phyloP scores from a whole-genome alignment of 2,113 vertebrate genomes.

The Chrysemys picta region DNA sequence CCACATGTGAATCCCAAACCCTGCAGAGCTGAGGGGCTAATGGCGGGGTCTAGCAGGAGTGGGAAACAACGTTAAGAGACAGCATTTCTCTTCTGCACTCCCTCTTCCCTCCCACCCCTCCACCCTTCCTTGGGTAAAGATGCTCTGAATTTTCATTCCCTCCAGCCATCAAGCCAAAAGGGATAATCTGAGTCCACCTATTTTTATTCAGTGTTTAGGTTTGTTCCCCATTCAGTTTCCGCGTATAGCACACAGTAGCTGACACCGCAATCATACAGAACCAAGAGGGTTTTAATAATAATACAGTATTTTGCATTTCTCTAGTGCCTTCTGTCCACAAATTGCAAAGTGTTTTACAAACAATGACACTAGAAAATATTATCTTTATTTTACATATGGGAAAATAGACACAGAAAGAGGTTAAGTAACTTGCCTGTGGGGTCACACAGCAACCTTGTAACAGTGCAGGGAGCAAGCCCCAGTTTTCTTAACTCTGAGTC shows the following conservation, averaged over 20 bases:
- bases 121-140: neutral
- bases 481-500: neutral
- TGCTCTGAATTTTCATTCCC: neutral
- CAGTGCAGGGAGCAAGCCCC: neutral
- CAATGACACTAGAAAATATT: neutral
- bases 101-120: rapidly evolving
- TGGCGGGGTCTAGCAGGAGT: neutral
- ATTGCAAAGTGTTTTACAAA: neutral
- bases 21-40: neutral
- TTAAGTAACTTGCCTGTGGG: neutral
- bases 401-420: neutral
- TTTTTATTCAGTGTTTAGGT: neutral
- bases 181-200: neutral
- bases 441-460: neutral
- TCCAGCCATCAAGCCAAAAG: neutral
- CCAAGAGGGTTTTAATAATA: neutral
- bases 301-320: neutral
- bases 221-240: neutral
- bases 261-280: neutral
- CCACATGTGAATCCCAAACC: neutral
- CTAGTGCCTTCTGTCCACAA: neutral
- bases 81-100: neutral
- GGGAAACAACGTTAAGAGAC: neutral
- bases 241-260: neutral
- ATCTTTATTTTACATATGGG: neutral